These are phyloP conservation scores for Stenopsyche tienmushanensis DNA, from an alignment of 1,140 invertebrate species.

Conservation along the genomic window DNA sequence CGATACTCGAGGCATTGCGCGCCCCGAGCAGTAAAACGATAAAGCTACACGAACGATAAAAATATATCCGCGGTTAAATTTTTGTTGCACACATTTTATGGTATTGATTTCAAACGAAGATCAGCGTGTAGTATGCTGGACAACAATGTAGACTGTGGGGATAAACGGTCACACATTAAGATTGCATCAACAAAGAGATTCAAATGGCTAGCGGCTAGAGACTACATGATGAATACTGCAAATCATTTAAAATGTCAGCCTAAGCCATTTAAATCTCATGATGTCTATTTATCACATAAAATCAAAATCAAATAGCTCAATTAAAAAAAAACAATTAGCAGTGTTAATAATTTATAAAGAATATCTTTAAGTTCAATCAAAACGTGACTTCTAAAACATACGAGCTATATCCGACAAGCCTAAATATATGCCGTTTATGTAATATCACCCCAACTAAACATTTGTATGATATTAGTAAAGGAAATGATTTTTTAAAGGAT, in stretches of 20 bases:
- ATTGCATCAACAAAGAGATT: slow-evolving; percentile 33
- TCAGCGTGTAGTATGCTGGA: slow-evolving; percentile 45
- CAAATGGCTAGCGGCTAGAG: slow-evolving; percentile 30
- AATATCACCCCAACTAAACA: no score
- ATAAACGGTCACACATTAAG: slow-evolving; percentile 49
- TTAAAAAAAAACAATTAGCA: no score
- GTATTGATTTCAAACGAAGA: slow-evolving; percentile 38
- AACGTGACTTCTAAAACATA: no score
- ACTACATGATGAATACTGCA: not conserved
- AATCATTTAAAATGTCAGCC: not conserved
- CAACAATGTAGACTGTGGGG: slow-evolving; percentile 57
- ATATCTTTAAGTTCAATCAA: no score
- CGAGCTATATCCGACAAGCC: no score
- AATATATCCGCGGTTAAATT: slow-evolving; percentile 34
- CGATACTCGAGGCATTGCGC: slow-evolving; percentile 59
- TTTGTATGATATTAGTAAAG: no score
- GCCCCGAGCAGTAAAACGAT: slow-evolving; percentile 48
- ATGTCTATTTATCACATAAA: not conserved
- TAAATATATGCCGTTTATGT: no score
- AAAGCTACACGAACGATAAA: slow-evolving; percentile 34
- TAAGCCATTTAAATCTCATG: slow-evolving; percentile 33
- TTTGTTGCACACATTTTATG: slow-evolving; percentile 31
- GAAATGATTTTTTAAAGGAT: no score
- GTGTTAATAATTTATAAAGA: no score
- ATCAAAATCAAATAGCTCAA: no score